Evolutionary conservation across 2,113 vertebrate species (phyloP).

Genomic region (Hippoglossus stenolepis): DNA sequence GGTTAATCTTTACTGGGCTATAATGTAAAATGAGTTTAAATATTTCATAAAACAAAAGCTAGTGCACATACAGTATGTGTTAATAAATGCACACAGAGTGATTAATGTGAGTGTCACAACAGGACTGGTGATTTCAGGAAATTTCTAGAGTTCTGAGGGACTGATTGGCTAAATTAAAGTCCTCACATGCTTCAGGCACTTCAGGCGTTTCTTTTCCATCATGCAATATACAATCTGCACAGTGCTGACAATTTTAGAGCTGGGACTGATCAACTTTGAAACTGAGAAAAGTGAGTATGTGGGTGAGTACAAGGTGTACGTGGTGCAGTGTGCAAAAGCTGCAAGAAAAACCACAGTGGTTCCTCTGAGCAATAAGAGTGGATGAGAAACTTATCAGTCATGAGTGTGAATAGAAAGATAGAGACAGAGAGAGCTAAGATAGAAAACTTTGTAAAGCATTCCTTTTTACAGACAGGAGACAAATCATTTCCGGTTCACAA

Average conservation of each 20-base stretch:
- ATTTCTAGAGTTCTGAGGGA: too few relatives aligned
- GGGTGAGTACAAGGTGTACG: neutral
- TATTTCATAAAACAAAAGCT: neutral
- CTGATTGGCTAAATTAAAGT: too few relatives aligned
- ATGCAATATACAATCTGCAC: neutral
- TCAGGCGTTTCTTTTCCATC: neutral
- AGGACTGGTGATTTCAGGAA: too few relatives aligned
- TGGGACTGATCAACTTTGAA: neutral
- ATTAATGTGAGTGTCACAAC: too few relatives aligned
- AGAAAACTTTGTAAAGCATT: too few relatives aligned
- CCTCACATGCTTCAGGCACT: too few relatives aligned
- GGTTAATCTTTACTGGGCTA: neutral
- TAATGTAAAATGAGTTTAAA: neutral
- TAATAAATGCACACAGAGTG: too few relatives aligned
- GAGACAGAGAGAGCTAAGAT: too few relatives aligned
- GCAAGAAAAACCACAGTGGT: constrained; percentile 38
- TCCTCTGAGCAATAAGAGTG: neutral
- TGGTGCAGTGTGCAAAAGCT: constrained; percentile 42
- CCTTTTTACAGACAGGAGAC: too few relatives aligned
- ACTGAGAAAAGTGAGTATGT: too few relatives aligned
- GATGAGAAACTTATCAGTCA: neutral
- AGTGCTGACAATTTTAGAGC: neutral
- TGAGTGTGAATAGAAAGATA: neutral
- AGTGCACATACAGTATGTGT: too few relatives aligned
- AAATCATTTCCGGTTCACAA: too few relatives aligned